Evolutionary conservation across 2,888 invertebrate species (phyloP).

Genomic region (Tillus elongatus): DNA sequence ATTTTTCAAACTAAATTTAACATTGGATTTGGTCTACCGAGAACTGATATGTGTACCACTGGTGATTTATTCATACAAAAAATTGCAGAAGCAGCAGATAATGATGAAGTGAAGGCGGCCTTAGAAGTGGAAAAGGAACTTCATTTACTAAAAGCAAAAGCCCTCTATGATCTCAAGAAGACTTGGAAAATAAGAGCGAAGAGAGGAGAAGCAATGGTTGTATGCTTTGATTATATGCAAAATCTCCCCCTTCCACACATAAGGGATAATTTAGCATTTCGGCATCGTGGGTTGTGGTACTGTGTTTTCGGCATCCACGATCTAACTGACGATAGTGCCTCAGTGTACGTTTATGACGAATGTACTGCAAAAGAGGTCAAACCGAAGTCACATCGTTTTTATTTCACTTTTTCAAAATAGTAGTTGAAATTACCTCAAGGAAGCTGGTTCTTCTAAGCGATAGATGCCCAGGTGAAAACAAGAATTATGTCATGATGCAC

Average conservation of each 20-base stretch:
- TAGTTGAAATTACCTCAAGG: neutral
- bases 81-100: constrained; percentile 9
- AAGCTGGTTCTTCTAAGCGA: constrained; percentile 13
- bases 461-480: constrained; percentile 19
- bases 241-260: constrained; percentile 19
- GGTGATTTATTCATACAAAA: constrained; percentile 13
- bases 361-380: constrained; percentile 13
- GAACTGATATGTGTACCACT: constrained; percentile 13
- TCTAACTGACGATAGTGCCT: constrained; percentile 13
- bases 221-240: constrained; percentile 19
- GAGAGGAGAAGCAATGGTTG: constrained; percentile 8
- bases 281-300: constrained; percentile 19
- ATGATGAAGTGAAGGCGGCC: constrained; percentile 8
- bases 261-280: constrained; percentile 17
- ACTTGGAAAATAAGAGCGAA: constrained; percentile 9
- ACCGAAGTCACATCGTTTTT: constrained; percentile 18
- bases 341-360: constrained; percentile 16
- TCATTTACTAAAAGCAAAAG: constrained; percentile 10
- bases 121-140: constrained; percentile 13
- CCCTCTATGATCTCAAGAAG: constrained; percentile 8
- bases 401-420: constrained; percentile 13
- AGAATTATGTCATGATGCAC: constrained; percentile 15
- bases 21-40: constrained; percentile 11
- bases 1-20: constrained; percentile 1
- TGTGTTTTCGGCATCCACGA: constrained; percentile 20